phyloP scores from a whole-genome alignment of 92 coral and sea anemone genomes.

The Heteractis magnifica region DNA sequence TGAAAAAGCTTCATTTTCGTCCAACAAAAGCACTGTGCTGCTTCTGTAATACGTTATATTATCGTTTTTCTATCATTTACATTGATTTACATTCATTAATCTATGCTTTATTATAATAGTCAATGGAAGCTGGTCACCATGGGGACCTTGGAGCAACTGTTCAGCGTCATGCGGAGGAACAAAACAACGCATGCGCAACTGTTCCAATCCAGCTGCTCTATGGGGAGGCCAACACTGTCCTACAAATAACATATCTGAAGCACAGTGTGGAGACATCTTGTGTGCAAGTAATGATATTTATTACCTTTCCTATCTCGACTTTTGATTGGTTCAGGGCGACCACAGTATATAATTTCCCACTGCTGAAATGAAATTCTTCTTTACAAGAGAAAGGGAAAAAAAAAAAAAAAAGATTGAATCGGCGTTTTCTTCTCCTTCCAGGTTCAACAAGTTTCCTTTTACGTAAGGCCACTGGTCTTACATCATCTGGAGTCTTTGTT shows the following conservation, averaged over 20 bases:
- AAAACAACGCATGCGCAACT: constrained; percentile 24
- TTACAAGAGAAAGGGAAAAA: too few relatives aligned
- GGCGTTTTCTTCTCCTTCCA: not conserved
- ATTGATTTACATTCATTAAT: too few relatives aligned
- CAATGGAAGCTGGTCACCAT: constrained; percentile 32
- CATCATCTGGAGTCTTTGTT: constrained; percentile 1
- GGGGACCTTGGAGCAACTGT: constrained; percentile 29
- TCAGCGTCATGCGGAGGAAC: constrained; percentile 12
- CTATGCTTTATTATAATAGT: not conserved
- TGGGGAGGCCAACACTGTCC: constrained; percentile 31
- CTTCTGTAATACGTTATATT: too few relatives aligned
- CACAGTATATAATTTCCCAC: too few relatives aligned
- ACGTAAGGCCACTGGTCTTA: not conserved
- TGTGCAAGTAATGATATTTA: constrained; percentile 7
- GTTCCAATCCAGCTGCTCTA: constrained; percentile 16
- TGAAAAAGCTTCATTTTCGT: too few relatives aligned
- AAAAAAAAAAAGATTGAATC: not conserved
- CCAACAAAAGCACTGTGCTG: too few relatives aligned
- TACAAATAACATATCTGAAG: not conserved
- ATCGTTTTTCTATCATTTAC: too few relatives aligned
- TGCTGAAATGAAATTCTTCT: too few relatives aligned
- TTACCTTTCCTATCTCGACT: too few relatives aligned
- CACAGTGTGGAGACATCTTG: not conserved
- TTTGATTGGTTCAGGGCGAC: not conserved
- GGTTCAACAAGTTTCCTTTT: not conserved